phyloP scores from a whole-genome alignment of 2,113 vertebrate species.

The Leucoraja erinaceus region DNA sequence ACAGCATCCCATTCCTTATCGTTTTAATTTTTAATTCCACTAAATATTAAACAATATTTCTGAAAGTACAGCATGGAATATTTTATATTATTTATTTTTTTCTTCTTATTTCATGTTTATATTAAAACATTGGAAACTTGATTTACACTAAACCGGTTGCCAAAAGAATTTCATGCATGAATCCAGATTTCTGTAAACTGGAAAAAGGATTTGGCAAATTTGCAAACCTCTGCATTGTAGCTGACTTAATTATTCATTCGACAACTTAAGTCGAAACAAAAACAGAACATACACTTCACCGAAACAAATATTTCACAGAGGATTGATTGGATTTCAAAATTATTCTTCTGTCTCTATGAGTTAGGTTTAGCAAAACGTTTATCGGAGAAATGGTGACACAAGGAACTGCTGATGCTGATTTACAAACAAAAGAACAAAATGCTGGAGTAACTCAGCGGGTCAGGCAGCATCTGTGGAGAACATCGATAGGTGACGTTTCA shows the following conservation, averaged over 20 bases:
- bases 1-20: conserved; percentile 1
- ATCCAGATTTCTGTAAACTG: conserved; percentile 8
- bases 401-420: no score
- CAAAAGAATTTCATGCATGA: neutral
- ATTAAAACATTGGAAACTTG: neutral
- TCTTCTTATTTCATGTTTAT: neutral
- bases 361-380: neutral
- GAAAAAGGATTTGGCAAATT: conserved; percentile 19
- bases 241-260: conserved; percentile 30
- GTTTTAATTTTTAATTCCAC: neutral
- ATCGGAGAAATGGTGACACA: no score
- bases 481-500: no score
- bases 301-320: neutral
- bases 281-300: conserved; percentile 16
- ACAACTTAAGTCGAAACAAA: conserved; percentile 24
- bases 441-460: no score
- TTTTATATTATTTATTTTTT: neutral
- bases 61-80: neutral
- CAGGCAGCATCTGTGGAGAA: no score
- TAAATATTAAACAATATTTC: conserved; percentile 18
- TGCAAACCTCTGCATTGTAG: conserved; percentile 12
- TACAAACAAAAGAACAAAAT: no score
- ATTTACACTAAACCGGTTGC: neutral
- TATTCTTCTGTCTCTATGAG: neutral
- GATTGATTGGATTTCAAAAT: conserved; percentile 13